A percentile compares a stretch with the other conserved stretches of the same genome.
phyloP scores from a whole-genome alignment of 2,113 vertebrate genomes.

The Tupaia chinensis region DNA sequence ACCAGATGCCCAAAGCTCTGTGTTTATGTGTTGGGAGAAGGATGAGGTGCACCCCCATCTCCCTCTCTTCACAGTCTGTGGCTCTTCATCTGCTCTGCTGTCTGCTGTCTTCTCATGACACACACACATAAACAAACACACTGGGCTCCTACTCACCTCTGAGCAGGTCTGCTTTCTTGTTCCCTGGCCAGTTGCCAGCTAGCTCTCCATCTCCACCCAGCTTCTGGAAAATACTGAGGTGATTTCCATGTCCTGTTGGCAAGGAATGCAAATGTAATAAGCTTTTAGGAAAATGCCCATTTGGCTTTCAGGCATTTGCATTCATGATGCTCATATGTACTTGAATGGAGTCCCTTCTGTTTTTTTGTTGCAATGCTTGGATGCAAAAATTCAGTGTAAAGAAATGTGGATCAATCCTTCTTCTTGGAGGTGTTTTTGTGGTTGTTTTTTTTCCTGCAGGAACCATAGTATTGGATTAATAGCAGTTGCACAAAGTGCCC shows the following conservation, averaged over 20 bases:
- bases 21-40: background rate
- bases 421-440: background rate
- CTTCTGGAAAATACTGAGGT: background rate
- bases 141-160: too few relatives aligned
- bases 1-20: background rate
- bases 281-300: background rate
- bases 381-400: background rate
- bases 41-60: background rate
- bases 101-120: background rate
- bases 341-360: background rate
- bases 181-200: background rate
- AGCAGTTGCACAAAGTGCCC: background rate
- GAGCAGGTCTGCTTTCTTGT: background rate
- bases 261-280: background rate
- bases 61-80: accelerated
- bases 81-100: background rate
- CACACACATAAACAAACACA: too few relatives aligned
- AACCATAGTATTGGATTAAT: background rate
- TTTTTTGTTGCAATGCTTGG: background rate
- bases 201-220: background rate
- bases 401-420: background rate
- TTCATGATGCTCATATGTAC: background rate
- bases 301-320: background rate
- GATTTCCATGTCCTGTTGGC: background rate
- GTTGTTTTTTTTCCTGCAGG: background rate